Conservation (phyloP, 2,888 invertebrate species). For the Halictus quadricinctus region DNA sequence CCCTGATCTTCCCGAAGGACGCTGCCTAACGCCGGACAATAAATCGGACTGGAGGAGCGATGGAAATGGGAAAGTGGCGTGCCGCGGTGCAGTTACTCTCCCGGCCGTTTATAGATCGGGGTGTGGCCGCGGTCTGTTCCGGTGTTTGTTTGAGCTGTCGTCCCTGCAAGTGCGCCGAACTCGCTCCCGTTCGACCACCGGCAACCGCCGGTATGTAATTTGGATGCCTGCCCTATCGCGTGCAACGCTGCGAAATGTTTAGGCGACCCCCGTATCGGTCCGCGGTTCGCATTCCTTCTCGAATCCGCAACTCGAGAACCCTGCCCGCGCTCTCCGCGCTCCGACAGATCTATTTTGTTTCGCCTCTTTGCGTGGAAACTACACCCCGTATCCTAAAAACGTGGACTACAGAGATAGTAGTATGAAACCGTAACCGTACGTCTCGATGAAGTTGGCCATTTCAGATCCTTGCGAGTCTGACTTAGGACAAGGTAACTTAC, state of each 20-base stretch:
- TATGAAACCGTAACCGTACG: no score
- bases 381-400: background rate
- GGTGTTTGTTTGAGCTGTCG: constrained; percentile 3
- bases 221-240: background rate
- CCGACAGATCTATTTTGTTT: background rate
- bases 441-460: no score
- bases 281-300: background rate
- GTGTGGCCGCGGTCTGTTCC: constrained; percentile 31
- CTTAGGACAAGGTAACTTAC: no score
- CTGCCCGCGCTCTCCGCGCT: background rate
- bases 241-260: constrained; percentile 8
- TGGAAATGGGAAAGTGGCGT: constrained; percentile 70
- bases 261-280: background rate
- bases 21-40: constrained; percentile 14
- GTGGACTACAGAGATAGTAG: background rate
- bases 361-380: background rate
- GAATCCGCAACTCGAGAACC: background rate
- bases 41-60: constrained; percentile 56
- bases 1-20: constrained; percentile 16
- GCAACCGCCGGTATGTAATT: constrained; percentile 4
- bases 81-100: constrained; percentile 60
- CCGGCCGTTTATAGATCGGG: constrained; percentile 26
- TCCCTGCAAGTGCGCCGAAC: constrained; percentile 28
- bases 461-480: no score
- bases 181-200: constrained; percentile 6